Evolutionary conservation across 2,797 vertebrate genomes (phyloP).

Genomic region (Urocyon cinereoargenteus): DNA sequence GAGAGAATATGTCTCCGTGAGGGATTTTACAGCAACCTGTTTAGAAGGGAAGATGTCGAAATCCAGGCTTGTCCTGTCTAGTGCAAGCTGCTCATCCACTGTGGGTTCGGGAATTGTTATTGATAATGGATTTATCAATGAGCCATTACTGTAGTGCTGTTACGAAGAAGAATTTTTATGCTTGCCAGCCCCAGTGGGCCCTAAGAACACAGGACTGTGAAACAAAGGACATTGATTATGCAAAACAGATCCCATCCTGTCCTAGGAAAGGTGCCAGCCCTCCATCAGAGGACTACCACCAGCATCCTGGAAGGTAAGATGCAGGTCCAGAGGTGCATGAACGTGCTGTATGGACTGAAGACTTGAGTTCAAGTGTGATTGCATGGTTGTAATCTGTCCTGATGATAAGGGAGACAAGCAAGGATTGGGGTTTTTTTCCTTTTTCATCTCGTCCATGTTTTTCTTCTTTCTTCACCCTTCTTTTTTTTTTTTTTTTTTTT

Average conservation of each 20-base stretch:
- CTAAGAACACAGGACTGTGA: conserved; percentile 13
- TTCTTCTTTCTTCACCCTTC: background rate
- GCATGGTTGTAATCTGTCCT: background rate
- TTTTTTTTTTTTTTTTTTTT: background rate
- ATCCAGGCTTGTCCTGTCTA: background rate
- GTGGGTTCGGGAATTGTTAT: conserved; percentile 8
- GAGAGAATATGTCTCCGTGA: background rate
- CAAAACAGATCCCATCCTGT: background rate
- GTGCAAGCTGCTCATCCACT: background rate
- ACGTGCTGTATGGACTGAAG: background rate
- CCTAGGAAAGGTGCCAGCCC: background rate
- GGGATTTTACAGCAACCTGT: background rate
- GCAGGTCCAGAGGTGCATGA: background rate
- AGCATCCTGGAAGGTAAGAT: background rate
- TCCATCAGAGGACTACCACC: background rate
- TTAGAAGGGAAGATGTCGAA: background rate
- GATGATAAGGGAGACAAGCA: conserved; percentile 39
- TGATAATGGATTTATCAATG: conserved; percentile 57
- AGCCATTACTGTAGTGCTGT: background rate
- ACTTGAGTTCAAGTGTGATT: background rate
- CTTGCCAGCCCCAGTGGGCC: background rate
- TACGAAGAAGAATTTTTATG: conserved; percentile 40
- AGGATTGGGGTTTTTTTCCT: conserved; percentile 24
- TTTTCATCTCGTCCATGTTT: conserved; percentile 69
- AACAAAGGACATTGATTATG: conserved; percentile 47